Base-by-base conservation (phyloP, 2,888 invertebrate species). In the Prostheceraeus crozeri region DNA sequence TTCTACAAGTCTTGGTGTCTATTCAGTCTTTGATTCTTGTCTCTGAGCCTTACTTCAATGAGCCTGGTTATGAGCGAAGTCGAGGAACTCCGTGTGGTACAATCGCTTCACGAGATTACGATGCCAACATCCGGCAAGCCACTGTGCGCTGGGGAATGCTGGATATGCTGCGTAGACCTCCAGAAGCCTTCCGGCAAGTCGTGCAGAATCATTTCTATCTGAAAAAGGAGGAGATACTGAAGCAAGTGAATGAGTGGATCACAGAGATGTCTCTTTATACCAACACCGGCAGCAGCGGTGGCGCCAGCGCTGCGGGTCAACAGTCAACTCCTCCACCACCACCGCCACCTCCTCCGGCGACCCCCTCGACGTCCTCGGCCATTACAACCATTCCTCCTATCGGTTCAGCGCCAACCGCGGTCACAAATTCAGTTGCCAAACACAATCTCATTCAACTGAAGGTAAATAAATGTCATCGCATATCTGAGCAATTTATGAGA, bases 71-170 rank as follows among this genome's bases (percentile, higher is more conserved):
- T 60, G 77, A 78, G 66, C 65, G 76, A 52, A 75, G 76, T 3
- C 66, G 76, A 21, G 75, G 75, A 10, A 76, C 77, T 19, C 68
- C 71, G 1, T 70, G 85, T 21, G 91, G 90, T 67, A 86, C 84
- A 67, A 85, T 86, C 75, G 88, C 87, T 72, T 89, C 89, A 65
- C 83, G 85, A 69, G 90, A 91, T 78, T 93, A 93, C 80, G 91
- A 91, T 78, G 86, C 88, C 68, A 91, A 90, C 78, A 89, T 93
- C 71, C 85, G 87, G 77, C 89, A 90, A 78, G 90, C 90, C 8
- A 89, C 88, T 66, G 89, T 88, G 64, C 84, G 88, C 73, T 93
- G 90, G 91, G 91, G 89, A 65, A 91, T 93, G 89, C 81, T 93
- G 64, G 90, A 93, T 78, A 89, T 89, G 76, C 83, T 93, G 66